Percentiles rank a stretch among this genome's conserved stretches.
Conservation (phyloP, 1,140 invertebrate species). For the Oncopodura yosiiana region DNA sequence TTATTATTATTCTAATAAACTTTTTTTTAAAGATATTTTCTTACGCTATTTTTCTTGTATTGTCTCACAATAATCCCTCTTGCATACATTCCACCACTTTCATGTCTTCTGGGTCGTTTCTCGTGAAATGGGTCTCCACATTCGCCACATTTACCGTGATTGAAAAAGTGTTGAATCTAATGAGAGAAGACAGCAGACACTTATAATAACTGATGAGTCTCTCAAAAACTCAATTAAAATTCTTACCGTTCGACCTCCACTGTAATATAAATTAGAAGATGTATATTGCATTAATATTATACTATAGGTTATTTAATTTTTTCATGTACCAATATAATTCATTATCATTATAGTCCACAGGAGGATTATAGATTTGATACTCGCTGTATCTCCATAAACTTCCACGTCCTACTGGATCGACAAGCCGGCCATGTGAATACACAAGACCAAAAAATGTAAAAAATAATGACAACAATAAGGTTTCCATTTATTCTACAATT, state of each 20-base stretch:
- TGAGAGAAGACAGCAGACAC: too few species aligned
- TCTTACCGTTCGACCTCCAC: neutral
- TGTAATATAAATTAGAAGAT: too few species aligned
- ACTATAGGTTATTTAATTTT: neutral
- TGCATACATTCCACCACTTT: slow-evolving; percentile 37
- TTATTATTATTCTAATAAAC: neutral
- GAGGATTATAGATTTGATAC: slow-evolving; percentile 15
- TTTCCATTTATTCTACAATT: too few species aligned
- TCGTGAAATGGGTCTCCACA: slow-evolving; percentile 43
- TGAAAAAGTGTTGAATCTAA: slow-evolving; percentile 19
- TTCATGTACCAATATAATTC: slow-evolving; percentile 35
- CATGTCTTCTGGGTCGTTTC: slow-evolving; percentile 38
- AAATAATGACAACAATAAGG: too few species aligned
- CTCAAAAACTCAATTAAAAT: neutral
- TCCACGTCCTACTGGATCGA: slow-evolving; percentile 55
- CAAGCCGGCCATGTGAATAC: slow-evolving; percentile 62
- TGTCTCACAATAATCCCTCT: slow-evolving; percentile 37
- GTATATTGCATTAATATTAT: neutral
- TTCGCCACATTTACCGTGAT: slow-evolving; percentile 42
- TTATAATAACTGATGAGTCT: slow-evolving; percentile 1
- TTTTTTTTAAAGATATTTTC: neutral
- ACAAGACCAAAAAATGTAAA: too few species aligned
- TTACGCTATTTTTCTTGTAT: slow-evolving; percentile 31
- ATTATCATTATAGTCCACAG: slow-evolving; percentile 38
- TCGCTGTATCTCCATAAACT: slow-evolving; percentile 38